Base-by-base conservation (phyloP, 2,888 invertebrate species). In the Agrilus biguttatus region DNA sequence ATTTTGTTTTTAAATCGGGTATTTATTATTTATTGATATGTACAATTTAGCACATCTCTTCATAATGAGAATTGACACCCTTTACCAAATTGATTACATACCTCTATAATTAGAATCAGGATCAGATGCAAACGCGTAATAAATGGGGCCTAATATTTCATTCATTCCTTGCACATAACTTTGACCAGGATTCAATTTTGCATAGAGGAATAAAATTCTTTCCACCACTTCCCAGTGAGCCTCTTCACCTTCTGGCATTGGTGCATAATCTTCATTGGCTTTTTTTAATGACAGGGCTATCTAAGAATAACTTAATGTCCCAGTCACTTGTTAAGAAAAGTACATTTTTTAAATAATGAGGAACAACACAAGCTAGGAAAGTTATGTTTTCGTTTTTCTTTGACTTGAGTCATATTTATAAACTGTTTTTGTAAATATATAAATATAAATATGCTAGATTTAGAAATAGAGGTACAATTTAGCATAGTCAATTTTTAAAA, bases 211-310 rank as follows among this genome's bases (percentile, higher is more conserved):
- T 45, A 98, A 71, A 64, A 98, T 91, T 47, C 98, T 73, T 63
- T 98, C 95, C 0, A 95, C 88, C 4, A 97, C 95, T 69, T 98
- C 96, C 97, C 97, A 97, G 62, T 97, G 96, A 0, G 93, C 93
- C 66, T 97, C 95, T 54, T 84, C 80, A 0, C 93, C 93, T 56
- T 89, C 88, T 10, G 83, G 78, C 66, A 95, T 74, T 0, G 88
- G 86, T 1, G 78, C 80, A 60, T 90, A 91, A 65, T 85, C 87
- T 50, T 84, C 82, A 6, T 67, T 67, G n/a, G 83, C 84, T 54
- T 82, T 82, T 58, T 83, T 81, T 39, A 80, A 77, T 43, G 81
- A 80, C 33, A 86, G 68, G 59, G 83, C 76, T 53, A 78, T 79
- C 76, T 78, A 53, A 53, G 55, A 41, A 39, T 47, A 14, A 36